A percentile compares a stretch with the other conserved stretches of the same genome.
Conservation (phyloP, 2,797 vertebrate genomes). For the Enteromius unitaeniatus region DNA sequence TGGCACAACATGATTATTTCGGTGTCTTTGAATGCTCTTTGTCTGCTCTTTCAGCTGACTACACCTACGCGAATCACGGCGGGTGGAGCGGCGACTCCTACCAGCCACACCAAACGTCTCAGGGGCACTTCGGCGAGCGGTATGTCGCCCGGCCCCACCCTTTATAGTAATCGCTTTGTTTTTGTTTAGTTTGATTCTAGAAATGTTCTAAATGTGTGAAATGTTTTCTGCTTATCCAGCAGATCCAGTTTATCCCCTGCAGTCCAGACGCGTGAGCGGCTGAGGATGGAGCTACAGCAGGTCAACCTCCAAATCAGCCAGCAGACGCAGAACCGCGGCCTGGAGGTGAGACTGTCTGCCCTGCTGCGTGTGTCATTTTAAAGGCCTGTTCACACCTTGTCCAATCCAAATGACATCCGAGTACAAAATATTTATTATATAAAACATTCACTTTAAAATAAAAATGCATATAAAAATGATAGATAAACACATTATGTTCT, state of each 20-base stretch:
- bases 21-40: not conserved
- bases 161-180: not conserved
- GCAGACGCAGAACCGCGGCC: slow-evolving; percentile 81
- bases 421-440: not conserved
- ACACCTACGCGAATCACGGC: slow-evolving; percentile 87
- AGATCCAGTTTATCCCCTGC: slow-evolving; percentile 68
- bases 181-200: not conserved
- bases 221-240: not conserved
- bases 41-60: slow-evolving; percentile 77
- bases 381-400: not conserved
- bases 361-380: not conserved
- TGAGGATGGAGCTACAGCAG: slow-evolving; percentile 86
- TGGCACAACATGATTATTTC: not conserved
- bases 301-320: slow-evolving; percentile 89
- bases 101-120: slow-evolving; percentile 89
- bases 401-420: not conserved
- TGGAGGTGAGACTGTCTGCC: slow-evolving; percentile 76
- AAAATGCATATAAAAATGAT: no score
- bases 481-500: no score
- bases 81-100: slow-evolving; percentile 90
- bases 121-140: slow-evolving; percentile 96
- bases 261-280: slow-evolving; percentile 83
- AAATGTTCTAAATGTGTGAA: not conserved
- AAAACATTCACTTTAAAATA: not conserved
- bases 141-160: slow-evolving; percentile 63